Evolutionary conservation across 2,888 invertebrate species (phyloP).

Genomic region (Trissolcus japonicus): DNA sequence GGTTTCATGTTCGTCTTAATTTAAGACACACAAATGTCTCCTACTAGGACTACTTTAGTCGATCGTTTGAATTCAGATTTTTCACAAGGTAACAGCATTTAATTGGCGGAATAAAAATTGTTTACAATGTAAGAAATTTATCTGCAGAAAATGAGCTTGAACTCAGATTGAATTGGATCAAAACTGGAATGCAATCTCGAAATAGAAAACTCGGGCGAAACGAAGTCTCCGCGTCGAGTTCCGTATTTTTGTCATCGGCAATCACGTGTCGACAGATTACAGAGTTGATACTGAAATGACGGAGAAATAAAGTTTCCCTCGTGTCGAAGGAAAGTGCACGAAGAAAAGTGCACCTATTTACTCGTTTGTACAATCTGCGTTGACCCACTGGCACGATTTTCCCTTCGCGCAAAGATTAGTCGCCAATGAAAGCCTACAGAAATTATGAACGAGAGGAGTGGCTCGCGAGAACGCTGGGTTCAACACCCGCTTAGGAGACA

Average conservation of each 20-base stretch:
- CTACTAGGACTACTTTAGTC: too few relatives aligned
- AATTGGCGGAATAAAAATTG: too few relatives aligned
- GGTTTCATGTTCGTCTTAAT: too few relatives aligned
- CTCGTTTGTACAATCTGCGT: slow-evolving; percentile 58
- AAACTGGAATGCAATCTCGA: background rate
- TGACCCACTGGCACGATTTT: slow-evolving; percentile 66
- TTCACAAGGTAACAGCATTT: too few relatives aligned
- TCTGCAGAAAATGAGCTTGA: too few relatives aligned
- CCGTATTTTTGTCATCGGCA: slow-evolving; percentile 34
- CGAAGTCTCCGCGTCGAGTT: slow-evolving; percentile 4
- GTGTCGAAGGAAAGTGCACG: slow-evolving; percentile 61
- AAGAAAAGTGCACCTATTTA: slow-evolving; percentile 63
- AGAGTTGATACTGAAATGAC: slow-evolving; percentile 52
- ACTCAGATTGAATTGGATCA: background rate
- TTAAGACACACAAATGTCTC: too few relatives aligned
- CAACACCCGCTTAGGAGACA: slow-evolving; percentile 54
- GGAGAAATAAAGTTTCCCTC: slow-evolving; percentile 62
- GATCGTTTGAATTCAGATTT: too few relatives aligned
- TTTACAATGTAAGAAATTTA: too few relatives aligned
- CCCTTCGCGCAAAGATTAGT: slow-evolving; percentile 64
- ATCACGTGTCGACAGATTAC: slow-evolving; percentile 50
- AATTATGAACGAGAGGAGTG: slow-evolving; percentile 57
- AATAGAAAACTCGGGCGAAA: slow-evolving; percentile 12
- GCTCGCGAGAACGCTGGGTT: slow-evolving; percentile 52
- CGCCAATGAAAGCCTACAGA: slow-evolving; percentile 62